Conservation (phyloP, 2,888 invertebrate genomes). For the Brachyopa scutellaris region DNA sequence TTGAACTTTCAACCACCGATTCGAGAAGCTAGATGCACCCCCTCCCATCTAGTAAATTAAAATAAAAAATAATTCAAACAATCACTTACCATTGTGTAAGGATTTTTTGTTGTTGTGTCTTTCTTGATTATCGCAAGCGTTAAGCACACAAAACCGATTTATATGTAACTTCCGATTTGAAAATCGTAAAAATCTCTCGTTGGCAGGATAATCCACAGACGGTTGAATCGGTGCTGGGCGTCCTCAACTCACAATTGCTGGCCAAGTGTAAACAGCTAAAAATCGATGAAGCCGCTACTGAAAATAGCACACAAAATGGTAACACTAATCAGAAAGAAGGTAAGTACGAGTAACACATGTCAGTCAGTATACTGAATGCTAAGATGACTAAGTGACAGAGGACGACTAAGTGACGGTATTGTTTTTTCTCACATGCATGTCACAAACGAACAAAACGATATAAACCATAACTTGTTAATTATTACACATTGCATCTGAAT, state of each 20-base stretch:
- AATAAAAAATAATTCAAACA: constrained; percentile 27
- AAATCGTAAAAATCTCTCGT: not conserved
- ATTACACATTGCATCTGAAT: constrained; percentile 48
- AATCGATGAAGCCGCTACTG: constrained; percentile 53
- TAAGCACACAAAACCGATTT: not conserved
- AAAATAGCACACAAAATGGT: constrained; percentile 65
- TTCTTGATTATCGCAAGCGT: not conserved
- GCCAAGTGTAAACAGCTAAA: constrained; percentile 33
- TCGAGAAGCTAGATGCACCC: constrained; percentile 5
- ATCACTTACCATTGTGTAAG: constrained; percentile 61
- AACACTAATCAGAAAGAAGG: constrained; percentile 60
- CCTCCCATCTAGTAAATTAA: constrained; percentile 9
- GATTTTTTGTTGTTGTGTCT: no score
- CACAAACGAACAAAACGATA: constrained; percentile 24
- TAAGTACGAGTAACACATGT: constrained; percentile 59
- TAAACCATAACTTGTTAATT: constrained; percentile 23
- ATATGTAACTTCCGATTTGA: constrained; percentile 34
- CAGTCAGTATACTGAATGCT: constrained; percentile 8
- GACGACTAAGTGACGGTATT: not conserved
- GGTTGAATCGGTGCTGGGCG: constrained; percentile 38
- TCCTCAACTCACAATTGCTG: constrained; percentile 39
- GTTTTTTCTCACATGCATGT: constrained; percentile 28
- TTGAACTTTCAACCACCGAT: constrained; percentile 6
- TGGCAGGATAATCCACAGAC: constrained; percentile 56
- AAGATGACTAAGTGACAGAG: constrained; percentile 27